Conservation (phyloP, 53 echinoderm and acorn worm genomes). For the Henricia sp. region DNA sequence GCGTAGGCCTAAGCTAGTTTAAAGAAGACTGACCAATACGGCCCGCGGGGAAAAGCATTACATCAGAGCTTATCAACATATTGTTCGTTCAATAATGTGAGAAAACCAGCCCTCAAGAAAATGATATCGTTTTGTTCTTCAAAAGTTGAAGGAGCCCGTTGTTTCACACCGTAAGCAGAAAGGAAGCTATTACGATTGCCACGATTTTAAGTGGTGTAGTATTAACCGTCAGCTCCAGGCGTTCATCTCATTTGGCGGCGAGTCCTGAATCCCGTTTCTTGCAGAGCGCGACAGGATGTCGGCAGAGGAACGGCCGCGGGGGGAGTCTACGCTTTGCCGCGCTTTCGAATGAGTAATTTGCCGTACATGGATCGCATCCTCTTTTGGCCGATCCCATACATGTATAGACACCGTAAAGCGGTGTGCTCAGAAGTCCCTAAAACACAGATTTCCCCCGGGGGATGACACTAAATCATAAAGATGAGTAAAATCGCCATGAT, state of each 20-base stretch:
- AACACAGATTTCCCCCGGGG: constrained; percentile 18
- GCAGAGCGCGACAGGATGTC: constrained; percentile 36
- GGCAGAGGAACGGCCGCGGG: constrained; percentile 7
- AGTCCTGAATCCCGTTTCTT: background rate
- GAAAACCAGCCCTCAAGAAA: too few relatives aligned
- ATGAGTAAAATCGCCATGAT: background rate
- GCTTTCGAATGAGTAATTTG: constrained; percentile 62
- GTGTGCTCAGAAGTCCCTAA: constrained; percentile 7
- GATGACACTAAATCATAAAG: background rate
- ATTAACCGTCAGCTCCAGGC: constrained; percentile 33
- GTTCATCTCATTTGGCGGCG: constrained; percentile 19
- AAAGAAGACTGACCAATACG: background rate
- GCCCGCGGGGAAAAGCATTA: constrained; percentile 1
- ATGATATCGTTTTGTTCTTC: too few relatives aligned
- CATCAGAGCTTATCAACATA: too few relatives aligned
- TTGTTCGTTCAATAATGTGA: too few relatives aligned
- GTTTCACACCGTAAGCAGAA: constrained; percentile 9
- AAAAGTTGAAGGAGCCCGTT: too few relatives aligned
- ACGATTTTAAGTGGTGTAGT: constrained; percentile 50
- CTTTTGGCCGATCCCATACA: background rate
- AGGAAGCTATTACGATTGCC: constrained; percentile 30
- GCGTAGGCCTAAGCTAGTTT: background rate
- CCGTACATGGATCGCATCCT: constrained; percentile 42
- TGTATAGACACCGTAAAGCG: background rate
- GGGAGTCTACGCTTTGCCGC: constrained; percentile 14